These are phyloP conservation scores for Drosophila neonasuta DNA, from an alignment of 2,888 invertebrate species.

Conservation along the genomic window DNA sequence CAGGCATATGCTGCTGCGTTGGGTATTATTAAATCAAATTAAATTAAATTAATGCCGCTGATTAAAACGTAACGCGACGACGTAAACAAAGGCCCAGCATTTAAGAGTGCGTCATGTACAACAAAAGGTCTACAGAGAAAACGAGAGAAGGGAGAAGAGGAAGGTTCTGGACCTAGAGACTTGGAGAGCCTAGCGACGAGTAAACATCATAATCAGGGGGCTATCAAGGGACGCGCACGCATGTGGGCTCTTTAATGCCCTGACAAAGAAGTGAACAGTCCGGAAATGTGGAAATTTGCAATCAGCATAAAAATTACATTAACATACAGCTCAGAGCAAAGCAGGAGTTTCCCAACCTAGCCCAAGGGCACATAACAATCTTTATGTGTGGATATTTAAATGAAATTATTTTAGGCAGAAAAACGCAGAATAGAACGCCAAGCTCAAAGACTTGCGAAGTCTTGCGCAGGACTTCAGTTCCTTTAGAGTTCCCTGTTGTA, in stretches of 20 bases:
- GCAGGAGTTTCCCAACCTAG: neutral
- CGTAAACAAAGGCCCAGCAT: conserved; percentile 58
- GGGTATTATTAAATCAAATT: conserved; percentile 72
- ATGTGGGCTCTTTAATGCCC: conserved; percentile 39
- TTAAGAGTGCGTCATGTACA: conserved; percentile 24
- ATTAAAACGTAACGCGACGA: conserved; percentile 61
- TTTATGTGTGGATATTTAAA: conserved; percentile 69
- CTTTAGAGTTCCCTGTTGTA: neutral
- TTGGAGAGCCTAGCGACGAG: conserved; percentile 47
- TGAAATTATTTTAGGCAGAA: conserved; percentile 60
- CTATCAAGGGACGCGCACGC: conserved; percentile 22
- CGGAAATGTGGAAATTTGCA: conserved; percentile 76
- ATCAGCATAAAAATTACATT: conserved; percentile 77
- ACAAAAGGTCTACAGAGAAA: conserved; percentile 39
- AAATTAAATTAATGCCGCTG: conserved; percentile 75
- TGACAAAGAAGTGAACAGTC: conserved; percentile 54
- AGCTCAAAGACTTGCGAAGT: conserved; percentile 19
- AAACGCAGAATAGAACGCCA: conserved; percentile 10
- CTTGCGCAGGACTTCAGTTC: conserved; percentile 5
- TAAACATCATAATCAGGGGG: conserved; percentile 61
- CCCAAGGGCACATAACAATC: conserved; percentile 35
- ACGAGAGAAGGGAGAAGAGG: conserved; percentile 43
- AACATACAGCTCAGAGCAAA: conserved; percentile 49
- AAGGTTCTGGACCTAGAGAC: conserved; percentile 4
- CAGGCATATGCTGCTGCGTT: conserved; percentile 2